These are phyloP conservation scores for Ptychadena robeensis DNA, from an alignment of 2,797 vertebrate genomes.

Conservation along the genomic window DNA sequence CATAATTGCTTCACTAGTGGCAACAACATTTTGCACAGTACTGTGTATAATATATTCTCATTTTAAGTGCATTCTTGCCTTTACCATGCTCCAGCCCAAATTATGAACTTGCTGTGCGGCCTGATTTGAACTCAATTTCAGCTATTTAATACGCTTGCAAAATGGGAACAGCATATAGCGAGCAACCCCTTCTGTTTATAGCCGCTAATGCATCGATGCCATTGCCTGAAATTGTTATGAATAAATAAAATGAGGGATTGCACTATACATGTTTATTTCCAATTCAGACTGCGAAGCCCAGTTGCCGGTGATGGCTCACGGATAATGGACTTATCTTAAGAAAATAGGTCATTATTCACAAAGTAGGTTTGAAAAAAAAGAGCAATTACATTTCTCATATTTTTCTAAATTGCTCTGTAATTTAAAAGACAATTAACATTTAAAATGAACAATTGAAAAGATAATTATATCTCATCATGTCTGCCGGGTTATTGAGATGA, in stretches of 20 bases:
- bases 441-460: constrained; percentile 69
- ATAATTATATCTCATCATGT: constrained; percentile 70
- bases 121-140: constrained; percentile 28
- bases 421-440: constrained; percentile 69
- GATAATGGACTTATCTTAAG: constrained; percentile 56
- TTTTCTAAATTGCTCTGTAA: constrained; percentile 69
- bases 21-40: too few relatives aligned
- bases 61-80: too few relatives aligned
- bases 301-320: constrained; percentile 9
- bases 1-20: too few relatives aligned
- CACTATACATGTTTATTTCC: constrained; percentile 17
- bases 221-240: constrained; percentile 28
- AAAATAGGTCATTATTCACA: constrained; percentile 58
- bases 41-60: too few relatives aligned
- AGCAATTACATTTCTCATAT: constrained; percentile 64
- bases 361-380: constrained; percentile 63
- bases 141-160: constrained; percentile 15
- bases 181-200: constrained; percentile 1
- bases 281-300: constrained; percentile 25
- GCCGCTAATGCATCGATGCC: constrained; percentile 21
- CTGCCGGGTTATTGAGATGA: constrained; percentile 64
- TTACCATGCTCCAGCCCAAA: neutral
- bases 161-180: constrained; percentile 14
- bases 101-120: neutral
- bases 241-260: constrained; percentile 37